These are phyloP conservation scores for Tachina lurida DNA, from an alignment of 2,888 invertebrate species.

Conservation along the genomic window DNA sequence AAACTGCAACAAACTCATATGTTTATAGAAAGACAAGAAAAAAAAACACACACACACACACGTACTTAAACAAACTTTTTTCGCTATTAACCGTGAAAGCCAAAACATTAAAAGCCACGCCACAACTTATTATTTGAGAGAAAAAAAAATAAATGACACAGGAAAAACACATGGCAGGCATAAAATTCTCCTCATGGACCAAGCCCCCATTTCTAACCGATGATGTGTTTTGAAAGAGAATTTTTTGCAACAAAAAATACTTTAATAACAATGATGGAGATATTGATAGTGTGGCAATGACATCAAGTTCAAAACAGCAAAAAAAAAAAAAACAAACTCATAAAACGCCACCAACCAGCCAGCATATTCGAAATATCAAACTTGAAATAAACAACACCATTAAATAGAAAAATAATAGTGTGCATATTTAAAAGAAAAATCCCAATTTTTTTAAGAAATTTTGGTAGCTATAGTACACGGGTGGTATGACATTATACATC, in stretches of 20 bases:
- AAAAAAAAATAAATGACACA: slow-evolving; percentile 39
- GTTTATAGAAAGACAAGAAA: slow-evolving; percentile 35
- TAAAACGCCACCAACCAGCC: slow-evolving; percentile 49
- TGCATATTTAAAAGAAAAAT: slow-evolving; percentile 11
- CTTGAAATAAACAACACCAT: slow-evolving; percentile 47
- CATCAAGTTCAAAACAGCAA: slow-evolving; percentile 47
- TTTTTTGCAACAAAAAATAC: slow-evolving; percentile 58
- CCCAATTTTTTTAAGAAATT: slow-evolving; percentile 10
- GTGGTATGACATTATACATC: background rate
- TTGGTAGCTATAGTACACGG: background rate
- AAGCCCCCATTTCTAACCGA: slow-evolving; percentile 69
- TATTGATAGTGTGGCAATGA: slow-evolving; percentile 69
- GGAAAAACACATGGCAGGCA: slow-evolving; percentile 49
- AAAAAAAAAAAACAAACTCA: slow-evolving; percentile 27
- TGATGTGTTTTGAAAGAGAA: slow-evolving; percentile 40
- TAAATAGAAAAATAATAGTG: slow-evolving; percentile 12
- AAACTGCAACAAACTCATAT: slow-evolving; percentile 48
- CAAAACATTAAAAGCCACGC: slow-evolving; percentile 57
- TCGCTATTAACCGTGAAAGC: slow-evolving; percentile 5
- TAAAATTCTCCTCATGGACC: slow-evolving; percentile 69
- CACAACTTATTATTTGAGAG: slow-evolving; percentile 59
- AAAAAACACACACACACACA: slow-evolving; percentile 25
- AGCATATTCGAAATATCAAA: slow-evolving; percentile 32
- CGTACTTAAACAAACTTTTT: background rate
- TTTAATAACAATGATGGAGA: slow-evolving; percentile 68